These are phyloP conservation scores for Argyrosomus regius DNA, from an alignment of 2,797 vertebrate species.

Conservation along the genomic window DNA sequence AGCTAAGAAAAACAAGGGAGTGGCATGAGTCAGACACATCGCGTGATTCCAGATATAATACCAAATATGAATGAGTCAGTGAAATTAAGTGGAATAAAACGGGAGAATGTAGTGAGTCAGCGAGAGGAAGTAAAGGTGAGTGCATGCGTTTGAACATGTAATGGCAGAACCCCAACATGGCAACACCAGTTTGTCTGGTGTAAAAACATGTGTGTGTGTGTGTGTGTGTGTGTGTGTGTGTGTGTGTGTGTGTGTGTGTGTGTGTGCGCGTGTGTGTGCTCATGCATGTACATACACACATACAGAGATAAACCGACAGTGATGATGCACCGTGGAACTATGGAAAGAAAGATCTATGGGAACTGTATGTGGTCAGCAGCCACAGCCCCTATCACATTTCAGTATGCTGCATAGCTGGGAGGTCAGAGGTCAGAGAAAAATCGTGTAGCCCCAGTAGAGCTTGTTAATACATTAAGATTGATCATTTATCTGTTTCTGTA, in stretches of 20 bases:
- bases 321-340: background rate
- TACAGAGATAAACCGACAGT: background rate
- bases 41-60: constrained; percentile 22
- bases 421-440: constrained; percentile 7
- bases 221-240: no score
- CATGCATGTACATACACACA: background rate
- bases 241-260: no score
- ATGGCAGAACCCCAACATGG: constrained; percentile 1
- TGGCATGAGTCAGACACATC: constrained; percentile 32
- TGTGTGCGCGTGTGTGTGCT: no score
- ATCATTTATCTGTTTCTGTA: background rate
- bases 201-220: background rate
- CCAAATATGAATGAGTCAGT: constrained; percentile 39
- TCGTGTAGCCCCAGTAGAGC: background rate
- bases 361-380: constrained; percentile 29
- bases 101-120: constrained; percentile 28
- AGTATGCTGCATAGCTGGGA: background rate
- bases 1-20: constrained; percentile 26
- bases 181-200: constrained; percentile 2
- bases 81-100: constrained; percentile 37
- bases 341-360: constrained; percentile 22
- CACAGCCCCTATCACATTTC: constrained; percentile 23
- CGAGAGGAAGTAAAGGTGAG: constrained; percentile 33
- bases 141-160: constrained; percentile 47
- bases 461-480: background rate